phyloP scores from a whole-genome alignment of 2,888 invertebrate genomes.

The Alloplasta piceator region DNA sequence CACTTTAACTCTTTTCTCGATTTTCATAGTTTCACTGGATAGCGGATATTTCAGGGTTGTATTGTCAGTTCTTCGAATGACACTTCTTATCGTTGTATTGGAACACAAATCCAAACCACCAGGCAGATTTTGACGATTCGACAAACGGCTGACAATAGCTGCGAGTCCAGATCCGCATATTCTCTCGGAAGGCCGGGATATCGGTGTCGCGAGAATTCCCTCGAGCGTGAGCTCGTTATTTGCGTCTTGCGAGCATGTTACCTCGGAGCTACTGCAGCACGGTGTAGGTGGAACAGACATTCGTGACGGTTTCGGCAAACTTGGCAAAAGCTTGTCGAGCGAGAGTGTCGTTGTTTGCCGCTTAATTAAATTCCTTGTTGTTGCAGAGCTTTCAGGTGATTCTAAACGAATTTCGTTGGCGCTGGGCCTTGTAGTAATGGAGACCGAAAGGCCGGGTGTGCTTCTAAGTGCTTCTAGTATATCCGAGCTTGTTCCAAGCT shows the following conservation, averaged over 20 bases:
- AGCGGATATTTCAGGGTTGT: background rate
- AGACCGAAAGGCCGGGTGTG: slow-evolving; percentile 79
- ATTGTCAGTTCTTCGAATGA: background rate
- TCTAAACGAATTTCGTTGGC: slow-evolving; percentile 69
- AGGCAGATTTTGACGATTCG: slow-evolving; percentile 80
- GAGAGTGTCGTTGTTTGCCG: slow-evolving; percentile 39
- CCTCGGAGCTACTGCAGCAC: slow-evolving; percentile 72
- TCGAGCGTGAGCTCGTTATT: slow-evolving; percentile 84
- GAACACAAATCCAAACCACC: background rate
- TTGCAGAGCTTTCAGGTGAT: slow-evolving; percentile 67
- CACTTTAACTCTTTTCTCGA: background rate
- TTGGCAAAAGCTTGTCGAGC: slow-evolving; percentile 86
- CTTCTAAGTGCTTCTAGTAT: slow-evolving; percentile 78
- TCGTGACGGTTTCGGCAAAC: slow-evolving; percentile 84
- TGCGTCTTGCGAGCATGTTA: slow-evolving; percentile 90
- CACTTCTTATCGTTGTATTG: background rate
- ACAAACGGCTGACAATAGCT: slow-evolving; percentile 51
- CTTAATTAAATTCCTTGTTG: slow-evolving; percentile 61
- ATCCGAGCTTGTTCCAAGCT: slow-evolving; percentile 72
- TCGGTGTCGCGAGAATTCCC: slow-evolving; percentile 70
- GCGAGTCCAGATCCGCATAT: slow-evolving; percentile 51
- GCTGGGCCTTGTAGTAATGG: slow-evolving; percentile 73
- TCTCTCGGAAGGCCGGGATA: slow-evolving; percentile 29
- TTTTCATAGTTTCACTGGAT: background rate
- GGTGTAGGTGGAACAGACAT: slow-evolving; percentile 25